phyloP scores from a whole-genome alignment of 2,797 vertebrate genomes.

The Oreochromis mossambicus region DNA sequence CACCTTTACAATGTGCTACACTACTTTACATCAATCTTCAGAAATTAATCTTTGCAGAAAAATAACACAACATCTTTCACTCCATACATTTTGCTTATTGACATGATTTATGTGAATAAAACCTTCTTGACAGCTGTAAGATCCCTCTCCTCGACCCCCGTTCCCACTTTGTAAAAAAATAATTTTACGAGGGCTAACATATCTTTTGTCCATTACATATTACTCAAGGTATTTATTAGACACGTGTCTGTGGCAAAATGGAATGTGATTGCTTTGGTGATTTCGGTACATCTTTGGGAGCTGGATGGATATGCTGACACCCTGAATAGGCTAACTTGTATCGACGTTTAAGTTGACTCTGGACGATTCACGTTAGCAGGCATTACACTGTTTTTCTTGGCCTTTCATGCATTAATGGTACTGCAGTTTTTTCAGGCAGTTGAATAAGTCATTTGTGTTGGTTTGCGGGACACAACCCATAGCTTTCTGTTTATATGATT shows the following conservation, averaged over 20 bases:
- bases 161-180: accelerated
- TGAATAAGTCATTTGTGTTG: not conserved
- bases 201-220: not conserved
- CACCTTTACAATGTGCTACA: not conserved
- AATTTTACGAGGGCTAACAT: not conserved
- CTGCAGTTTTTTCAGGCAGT: not conserved
- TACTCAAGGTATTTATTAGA: not conserved
- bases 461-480: not conserved
- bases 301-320: not conserved
- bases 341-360: not conserved
- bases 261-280: not conserved
- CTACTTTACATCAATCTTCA: not conserved
- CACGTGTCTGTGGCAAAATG: not conserved
- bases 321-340: not conserved
- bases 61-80: not conserved
- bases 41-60: not conserved
- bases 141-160: not conserved
- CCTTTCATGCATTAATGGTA: not conserved
- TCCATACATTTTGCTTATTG: not conserved
- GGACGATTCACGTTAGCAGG: not conserved
- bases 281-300: accelerated
- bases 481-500: not conserved
- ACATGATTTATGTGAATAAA: not conserved
- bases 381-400: not conserved
- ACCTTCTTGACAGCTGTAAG: not conserved